Conservation (phyloP, 2,113 vertebrate species). For the Oryzias celebensis region DNA sequence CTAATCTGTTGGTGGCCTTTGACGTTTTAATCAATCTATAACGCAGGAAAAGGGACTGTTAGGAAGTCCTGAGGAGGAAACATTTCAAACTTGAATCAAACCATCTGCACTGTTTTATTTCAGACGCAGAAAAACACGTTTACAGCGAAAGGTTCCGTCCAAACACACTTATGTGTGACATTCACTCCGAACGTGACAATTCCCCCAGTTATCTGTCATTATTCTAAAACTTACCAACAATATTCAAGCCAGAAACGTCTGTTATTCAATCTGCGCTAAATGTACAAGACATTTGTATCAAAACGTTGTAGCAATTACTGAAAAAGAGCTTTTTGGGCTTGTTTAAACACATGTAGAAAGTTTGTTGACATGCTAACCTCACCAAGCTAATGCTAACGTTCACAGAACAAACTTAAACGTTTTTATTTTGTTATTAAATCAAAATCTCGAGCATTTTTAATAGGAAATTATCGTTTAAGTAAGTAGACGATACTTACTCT, state of each 20-base stretch:
- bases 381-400: conserved; percentile 53
- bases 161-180: no score
- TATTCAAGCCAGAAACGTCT: neutral
- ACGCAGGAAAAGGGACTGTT: no score
- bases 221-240: no score
- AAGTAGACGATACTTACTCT: conserved; percentile 20
- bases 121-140: no score
- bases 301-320: rapidly evolving
- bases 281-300: neutral
- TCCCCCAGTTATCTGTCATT: no score
- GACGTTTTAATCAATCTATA: no score
- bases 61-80: no score
- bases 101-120: no score
- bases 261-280: neutral
- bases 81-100: no score
- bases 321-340: neutral
- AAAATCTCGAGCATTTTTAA: neutral
- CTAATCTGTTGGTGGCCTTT: no score
- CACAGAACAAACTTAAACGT: conserved; percentile 6
- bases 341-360: conserved; percentile 3
- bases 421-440: neutral
- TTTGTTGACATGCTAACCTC: conserved; percentile 51
- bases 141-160: no score
- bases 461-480: neutral
- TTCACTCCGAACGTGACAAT: no score